Conservation (phyloP, 1,140 invertebrate genomes). For the Akabosia matsudoensis region DNA sequence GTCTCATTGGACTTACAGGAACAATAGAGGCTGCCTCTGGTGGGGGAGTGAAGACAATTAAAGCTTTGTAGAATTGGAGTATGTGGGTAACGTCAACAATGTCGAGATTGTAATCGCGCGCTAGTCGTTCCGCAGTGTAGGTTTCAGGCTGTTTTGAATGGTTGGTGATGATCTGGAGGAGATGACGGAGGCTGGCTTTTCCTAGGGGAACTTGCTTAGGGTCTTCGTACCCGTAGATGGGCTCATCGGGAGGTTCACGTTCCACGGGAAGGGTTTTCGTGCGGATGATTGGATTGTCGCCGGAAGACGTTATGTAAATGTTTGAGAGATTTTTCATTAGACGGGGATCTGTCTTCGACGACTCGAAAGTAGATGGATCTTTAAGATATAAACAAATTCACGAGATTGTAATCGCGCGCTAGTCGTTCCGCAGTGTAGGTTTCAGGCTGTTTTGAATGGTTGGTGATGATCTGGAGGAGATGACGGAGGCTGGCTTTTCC, state of each 20-base stretch:
- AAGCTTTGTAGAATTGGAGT: constrained; percentile 30
- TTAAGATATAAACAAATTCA: neutral
- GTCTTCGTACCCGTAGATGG: constrained; percentile 50
- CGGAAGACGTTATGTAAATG: constrained; percentile 34
- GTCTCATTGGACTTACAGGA: constrained; percentile 1
- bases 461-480: constrained; percentile 58
- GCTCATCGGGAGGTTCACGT: constrained; percentile 51
- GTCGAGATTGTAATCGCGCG: constrained; percentile 64
- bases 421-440: constrained; percentile 59
- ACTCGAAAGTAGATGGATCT: constrained; percentile 37
- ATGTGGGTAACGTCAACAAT: constrained; percentile 29
- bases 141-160: constrained; percentile 60
- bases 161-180: constrained; percentile 59
- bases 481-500: constrained; percentile 53
- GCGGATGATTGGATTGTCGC: constrained; percentile 37
- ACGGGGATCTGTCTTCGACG: constrained; percentile 21
- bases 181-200: constrained; percentile 51
- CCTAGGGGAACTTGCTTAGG: constrained; percentile 50
- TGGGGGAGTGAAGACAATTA: constrained; percentile 5
- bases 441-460: constrained; percentile 60
- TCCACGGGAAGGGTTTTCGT: constrained; percentile 52
- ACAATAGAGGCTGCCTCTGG: neutral
- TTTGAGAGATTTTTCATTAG: constrained; percentile 30
- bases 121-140: constrained; percentile 59
- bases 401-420: constrained; percentile 63